Conservation (phyloP, 2,888 invertebrate species). For the Drosophila borborema region DNA sequence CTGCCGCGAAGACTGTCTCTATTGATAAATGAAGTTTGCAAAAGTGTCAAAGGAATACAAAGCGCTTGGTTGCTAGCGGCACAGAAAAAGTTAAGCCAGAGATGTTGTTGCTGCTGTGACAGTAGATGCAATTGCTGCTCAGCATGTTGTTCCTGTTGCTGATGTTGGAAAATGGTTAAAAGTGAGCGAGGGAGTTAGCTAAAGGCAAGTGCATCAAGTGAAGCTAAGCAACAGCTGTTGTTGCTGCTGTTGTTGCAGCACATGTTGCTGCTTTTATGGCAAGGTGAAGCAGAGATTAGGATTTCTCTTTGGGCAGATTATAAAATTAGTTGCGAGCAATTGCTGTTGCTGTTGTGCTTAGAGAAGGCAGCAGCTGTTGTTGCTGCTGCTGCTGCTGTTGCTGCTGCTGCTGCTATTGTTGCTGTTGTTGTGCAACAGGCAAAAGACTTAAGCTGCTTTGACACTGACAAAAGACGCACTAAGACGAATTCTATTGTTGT, state of each 20-base stretch:
- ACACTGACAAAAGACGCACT: neutral
- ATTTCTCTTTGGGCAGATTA: neutral
- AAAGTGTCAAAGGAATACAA: neutral
- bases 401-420: neutral
- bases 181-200: neutral
- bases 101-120: neutral
- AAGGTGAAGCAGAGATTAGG: neutral
- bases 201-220: neutral
- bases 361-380: conserved; percentile 5
- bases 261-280: neutral
- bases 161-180: neutral
- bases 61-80: neutral
- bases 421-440: conserved; percentile 3
- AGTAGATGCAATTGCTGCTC: neutral
- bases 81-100: neutral
- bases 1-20: neutral
- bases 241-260: neutral
- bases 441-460: neutral
- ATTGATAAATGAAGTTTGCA: neutral
- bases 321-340: neutral
- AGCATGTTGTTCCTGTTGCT: neutral
- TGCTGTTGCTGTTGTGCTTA: neutral
- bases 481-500: neutral
- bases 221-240: neutral
- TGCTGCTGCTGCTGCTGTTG: neutral